Percentiles rank a stretch among this genome's conserved stretches.
Conservation (phyloP, 2,113 vertebrate species). For the Lagopus muta region DNA sequence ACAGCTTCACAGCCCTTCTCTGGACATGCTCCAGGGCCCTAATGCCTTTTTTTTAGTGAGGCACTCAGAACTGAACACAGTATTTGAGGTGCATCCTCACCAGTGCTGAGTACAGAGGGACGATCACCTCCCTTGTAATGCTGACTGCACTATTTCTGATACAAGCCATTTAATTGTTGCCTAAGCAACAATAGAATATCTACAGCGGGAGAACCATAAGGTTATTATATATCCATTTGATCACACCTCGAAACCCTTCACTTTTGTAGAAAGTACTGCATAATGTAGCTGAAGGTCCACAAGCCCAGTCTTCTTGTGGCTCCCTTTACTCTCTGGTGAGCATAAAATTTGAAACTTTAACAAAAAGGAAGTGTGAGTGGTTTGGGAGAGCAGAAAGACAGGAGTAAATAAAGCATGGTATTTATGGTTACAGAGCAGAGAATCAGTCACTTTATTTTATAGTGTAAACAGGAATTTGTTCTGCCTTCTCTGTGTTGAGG, state of each 20-base stretch:
- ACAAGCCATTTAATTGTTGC: not conserved
- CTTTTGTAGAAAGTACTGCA: not conserved
- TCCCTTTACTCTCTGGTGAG: not conserved
- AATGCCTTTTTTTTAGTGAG: too few species aligned
- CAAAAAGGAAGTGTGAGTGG: not conserved
- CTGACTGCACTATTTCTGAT: too few species aligned
- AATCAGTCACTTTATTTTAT: not conserved
- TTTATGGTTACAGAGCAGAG: slow-evolving; percentile 1
- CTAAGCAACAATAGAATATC: not conserved
- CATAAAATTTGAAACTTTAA: not conserved
- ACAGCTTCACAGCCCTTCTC: too few species aligned
- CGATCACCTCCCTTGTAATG: too few species aligned
- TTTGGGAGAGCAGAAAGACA: not conserved
- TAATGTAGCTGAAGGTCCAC: not conserved
- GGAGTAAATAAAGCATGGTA: not conserved
- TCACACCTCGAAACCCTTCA: not conserved
- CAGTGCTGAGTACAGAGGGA: too few species aligned
- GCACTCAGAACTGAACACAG: too few species aligned
- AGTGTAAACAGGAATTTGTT: not conserved
- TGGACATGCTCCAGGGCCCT: too few species aligned
- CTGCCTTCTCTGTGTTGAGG: not conserved
- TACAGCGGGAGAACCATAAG: not conserved
- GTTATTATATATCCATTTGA: not conserved
- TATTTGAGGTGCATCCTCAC: too few species aligned
- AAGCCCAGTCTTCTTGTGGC: not conserved